phyloP scores from a whole-genome alignment of 2,113 vertebrate species.

The Prinia subflava region DNA sequence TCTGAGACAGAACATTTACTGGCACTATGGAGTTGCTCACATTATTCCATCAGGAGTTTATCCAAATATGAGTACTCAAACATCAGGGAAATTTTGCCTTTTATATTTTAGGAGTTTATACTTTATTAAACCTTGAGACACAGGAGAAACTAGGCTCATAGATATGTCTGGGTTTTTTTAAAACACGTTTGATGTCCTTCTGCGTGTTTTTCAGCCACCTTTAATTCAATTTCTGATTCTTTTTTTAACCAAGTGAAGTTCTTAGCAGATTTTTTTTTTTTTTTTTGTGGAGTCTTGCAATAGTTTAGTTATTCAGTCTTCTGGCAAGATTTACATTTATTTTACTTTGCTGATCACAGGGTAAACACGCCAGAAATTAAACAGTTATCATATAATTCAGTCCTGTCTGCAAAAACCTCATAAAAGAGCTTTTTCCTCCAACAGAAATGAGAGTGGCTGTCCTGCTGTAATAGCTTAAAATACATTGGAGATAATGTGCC shows the following conservation, averaged over 20 bases:
- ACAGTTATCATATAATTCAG: not conserved
- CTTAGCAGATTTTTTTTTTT: not conserved
- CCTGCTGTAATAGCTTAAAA: conserved; percentile 24
- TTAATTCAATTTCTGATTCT: not conserved
- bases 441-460: not conserved
- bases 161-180: not conserved
- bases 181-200: not conserved
- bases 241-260: not conserved
- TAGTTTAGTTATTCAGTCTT: not conserved
- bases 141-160: not conserved
- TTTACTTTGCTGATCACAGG: conserved; percentile 7
- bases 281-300: not conserved
- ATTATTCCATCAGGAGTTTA: not conserved
- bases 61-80: not conserved
- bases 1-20: not conserved
- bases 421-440: not conserved
- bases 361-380: not conserved
- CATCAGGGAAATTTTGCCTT: not conserved
- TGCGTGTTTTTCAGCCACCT: not conserved
- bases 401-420: not conserved
- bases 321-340: not conserved
- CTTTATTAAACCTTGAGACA: not conserved
- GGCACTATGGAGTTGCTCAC: not conserved
- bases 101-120: not conserved
- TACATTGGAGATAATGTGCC: not conserved